Percentiles rank a stretch among this genome's conserved stretches.
phyloP scores from a whole-genome alignment of 2,113 vertebrate species.

The Lichenostomus cassidix region DNA sequence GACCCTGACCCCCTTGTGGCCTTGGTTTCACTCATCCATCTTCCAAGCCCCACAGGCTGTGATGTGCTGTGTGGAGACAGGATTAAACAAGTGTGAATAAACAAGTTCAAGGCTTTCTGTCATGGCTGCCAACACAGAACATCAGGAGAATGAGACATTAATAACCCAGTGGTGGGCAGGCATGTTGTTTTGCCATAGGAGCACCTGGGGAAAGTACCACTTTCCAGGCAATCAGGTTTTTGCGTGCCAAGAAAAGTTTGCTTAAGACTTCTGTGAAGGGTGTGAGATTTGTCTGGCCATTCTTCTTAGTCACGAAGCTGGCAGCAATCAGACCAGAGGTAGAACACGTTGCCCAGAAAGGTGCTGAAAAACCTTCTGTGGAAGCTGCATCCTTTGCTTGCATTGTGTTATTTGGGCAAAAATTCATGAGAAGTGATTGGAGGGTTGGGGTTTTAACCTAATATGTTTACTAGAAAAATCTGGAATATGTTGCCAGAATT shows the following conservation, averaged over 20 bases:
- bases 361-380: background rate
- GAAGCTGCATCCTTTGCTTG: background rate
- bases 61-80: conserved; percentile 68
- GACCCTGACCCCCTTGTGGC: conserved; percentile 75
- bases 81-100: conserved; percentile 85
- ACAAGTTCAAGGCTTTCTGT: conserved; percentile 79
- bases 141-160: conserved; percentile 72
- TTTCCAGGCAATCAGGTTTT: background rate
- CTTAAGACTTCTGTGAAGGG: background rate
- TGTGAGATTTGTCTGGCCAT: background rate
- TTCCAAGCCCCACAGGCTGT: conserved; percentile 72
- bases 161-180: conserved; percentile 51
- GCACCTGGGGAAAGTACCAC: conserved; percentile 63
- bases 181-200: conserved; percentile 61
- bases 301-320: conserved; percentile 44
- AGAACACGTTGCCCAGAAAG: background rate
- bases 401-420: conserved; percentile 3
- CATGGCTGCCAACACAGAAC: conserved; percentile 61
- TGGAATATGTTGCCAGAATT: background rate
- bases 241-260: background rate
- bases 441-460: background rate
- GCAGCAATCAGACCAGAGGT: conserved; percentile 18
- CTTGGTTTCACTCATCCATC: conserved; percentile 77
- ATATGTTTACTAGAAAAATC: background rate
- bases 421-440: conserved; percentile 39